Evolutionary conservation across 1,140 invertebrate genomes (phyloP).

Genomic region (Drosophila cardini): DNA sequence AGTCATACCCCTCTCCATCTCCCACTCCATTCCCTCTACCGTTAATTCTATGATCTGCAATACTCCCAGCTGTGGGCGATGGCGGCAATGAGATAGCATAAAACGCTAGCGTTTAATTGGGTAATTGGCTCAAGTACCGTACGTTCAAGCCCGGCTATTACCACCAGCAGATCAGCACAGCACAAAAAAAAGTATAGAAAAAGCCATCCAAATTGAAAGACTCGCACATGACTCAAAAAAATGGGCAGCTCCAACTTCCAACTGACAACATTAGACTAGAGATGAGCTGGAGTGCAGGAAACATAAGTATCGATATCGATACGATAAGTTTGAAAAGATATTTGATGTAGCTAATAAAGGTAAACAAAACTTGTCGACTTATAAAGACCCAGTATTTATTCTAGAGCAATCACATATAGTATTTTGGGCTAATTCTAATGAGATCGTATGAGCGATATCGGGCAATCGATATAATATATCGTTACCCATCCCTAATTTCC

Average conservation of each 20-base stretch:
- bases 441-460: too few relatives aligned
- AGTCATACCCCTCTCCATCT: background rate
- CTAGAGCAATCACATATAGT: too few relatives aligned
- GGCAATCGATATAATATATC: too few relatives aligned
- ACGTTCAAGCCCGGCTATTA: conserved; percentile 66
- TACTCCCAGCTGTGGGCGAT: conserved; percentile 39
- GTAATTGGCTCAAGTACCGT: conserved; percentile 83
- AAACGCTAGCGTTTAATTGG: conserved; percentile 80
- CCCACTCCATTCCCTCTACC: background rate
- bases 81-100: conserved; percentile 78
- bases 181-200: background rate
- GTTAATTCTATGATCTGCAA: too few relatives aligned
- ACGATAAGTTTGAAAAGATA: too few relatives aligned
- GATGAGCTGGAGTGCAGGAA: too few relatives aligned
- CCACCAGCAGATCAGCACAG: conserved; percentile 28
- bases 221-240: conserved; percentile 65
- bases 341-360: too few relatives aligned
- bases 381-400: too few relatives aligned
- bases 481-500: background rate
- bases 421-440: too few relatives aligned
- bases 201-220: conserved; percentile 72
- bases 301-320: too few relatives aligned
- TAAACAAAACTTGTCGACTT: too few relatives aligned
- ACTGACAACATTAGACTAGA: conserved; percentile 9
- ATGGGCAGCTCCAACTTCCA: conserved; percentile 26